Evolutionary conservation across 2,113 vertebrate species (phyloP), one percentile per base, ranked within the genome.

Genomic region (Pipa parva): DNA sequence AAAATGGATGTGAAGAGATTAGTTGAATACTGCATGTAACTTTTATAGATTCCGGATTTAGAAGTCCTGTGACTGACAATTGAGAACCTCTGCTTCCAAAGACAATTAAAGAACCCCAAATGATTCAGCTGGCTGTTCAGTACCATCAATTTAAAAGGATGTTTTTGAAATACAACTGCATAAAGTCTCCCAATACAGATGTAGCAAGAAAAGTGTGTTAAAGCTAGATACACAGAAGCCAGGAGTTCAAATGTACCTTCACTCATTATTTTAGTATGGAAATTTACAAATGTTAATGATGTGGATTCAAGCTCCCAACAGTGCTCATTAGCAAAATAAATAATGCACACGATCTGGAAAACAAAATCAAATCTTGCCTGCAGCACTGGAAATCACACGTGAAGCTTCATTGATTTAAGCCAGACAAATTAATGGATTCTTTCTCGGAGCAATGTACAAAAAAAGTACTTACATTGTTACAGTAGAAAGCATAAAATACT

Each of bases 401-500:
- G n/a, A 0, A 7, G 37, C 51, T 57, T 70, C 33, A 60, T 61
- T 42, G 66, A 59, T 61, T 59, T 24, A 5, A 70, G 66, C 54
- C 48, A 51, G 48, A 22, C 21, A 69, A 69, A 61, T 24, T 46
- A 39, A 60, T 59, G 48, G 29, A 42, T 69, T 54, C 9, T 48
- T 52, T 52, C 48, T 29, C 48, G 42, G 31, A 68, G 49, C 46
- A 51, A 68, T 26, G 15, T n/a, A 42, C 11, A 1, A 0, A 4
- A 0, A 20, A 18, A 37, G 27, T 33, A 89, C 93, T 87, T 76
- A 97, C 95, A 0, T 93, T 93, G 61, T 92, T 92, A 77, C 95
- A 98, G 69, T 98, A 97, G 83, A 97, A 98, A 2, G 94, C 94
- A 50, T 97, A 98, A 84, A 97, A 98, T 22, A 97, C 92, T 28